A percentile compares a stretch with the other conserved stretches of the same genome.
phyloP scores from a whole-genome alignment of 2,888 invertebrate species.

The Hydrotaea cyrtoneurina region DNA sequence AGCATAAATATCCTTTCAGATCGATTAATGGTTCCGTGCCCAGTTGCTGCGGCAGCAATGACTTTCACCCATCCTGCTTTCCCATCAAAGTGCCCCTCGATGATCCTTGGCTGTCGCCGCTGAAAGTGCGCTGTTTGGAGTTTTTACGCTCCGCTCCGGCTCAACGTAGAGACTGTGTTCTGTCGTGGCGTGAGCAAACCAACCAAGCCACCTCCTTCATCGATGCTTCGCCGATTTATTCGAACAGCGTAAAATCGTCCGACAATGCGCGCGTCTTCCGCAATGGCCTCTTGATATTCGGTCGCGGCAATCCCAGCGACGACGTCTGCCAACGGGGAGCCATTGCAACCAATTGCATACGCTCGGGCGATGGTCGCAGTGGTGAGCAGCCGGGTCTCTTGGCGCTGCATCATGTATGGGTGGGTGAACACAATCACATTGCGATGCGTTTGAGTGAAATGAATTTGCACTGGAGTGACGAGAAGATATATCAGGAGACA shows the following conservation, averaged over 20 bases:
- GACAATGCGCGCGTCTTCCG: slow-evolving; percentile 89
- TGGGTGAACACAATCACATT: slow-evolving; percentile 83
- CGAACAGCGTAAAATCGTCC: slow-evolving; percentile 87
- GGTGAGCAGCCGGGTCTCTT: slow-evolving; percentile 88
- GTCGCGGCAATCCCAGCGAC: slow-evolving; percentile 85
- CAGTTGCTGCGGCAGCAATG: slow-evolving; percentile 84
- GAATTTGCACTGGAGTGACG: slow-evolving; percentile 94
- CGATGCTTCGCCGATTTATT: slow-evolving; percentile 91
- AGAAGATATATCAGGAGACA: slow-evolving; percentile 92
- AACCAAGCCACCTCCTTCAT: slow-evolving; percentile 91
- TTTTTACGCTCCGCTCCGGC: slow-evolving; percentile 92
- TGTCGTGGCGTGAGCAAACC: slow-evolving; percentile 92
- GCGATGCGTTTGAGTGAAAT: slow-evolving; percentile 86
- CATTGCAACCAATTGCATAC: slow-evolving; percentile 88
- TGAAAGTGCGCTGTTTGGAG: slow-evolving; percentile 89
- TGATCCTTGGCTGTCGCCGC: slow-evolving; percentile 87
- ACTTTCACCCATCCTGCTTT: slow-evolving; percentile 91
- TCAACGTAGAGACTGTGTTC: slow-evolving; percentile 88
- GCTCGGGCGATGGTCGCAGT: slow-evolving; percentile 89
- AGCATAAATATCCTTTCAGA: slow-evolving; percentile 69
- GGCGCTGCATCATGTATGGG: slow-evolving; percentile 81
- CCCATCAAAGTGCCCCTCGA: slow-evolving; percentile 88
- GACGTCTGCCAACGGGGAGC: slow-evolving; percentile 88
- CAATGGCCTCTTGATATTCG: slow-evolving; percentile 86
- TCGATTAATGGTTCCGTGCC: slow-evolving; percentile 90